Evolutionary conservation across 2,113 vertebrate genomes (phyloP), one percentile per base, ranked within the genome.

Genomic region (Motacilla alba): DNA sequence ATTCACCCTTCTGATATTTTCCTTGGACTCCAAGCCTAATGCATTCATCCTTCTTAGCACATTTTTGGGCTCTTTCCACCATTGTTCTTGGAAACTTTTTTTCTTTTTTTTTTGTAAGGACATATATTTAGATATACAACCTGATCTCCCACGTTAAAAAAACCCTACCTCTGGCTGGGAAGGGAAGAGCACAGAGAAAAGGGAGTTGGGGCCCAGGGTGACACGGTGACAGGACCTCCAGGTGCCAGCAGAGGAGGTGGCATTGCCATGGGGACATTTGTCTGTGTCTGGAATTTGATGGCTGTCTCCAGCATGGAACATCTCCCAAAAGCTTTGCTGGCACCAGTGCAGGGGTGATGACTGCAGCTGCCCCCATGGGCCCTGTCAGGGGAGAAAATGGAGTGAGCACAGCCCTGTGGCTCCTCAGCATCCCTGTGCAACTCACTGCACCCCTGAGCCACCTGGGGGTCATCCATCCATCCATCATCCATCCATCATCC

Each of bases 1-100:
- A 98, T 98, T 98, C 97, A 98, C 97, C 95, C 94, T 94, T 98
- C 97, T 97, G 96, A 98, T 98, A 97, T 98, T 98, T 98, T 98
- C 64, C 95, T 98, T 98, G 98, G 98, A 97, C 93, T 93, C 63
- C 95, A 95, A 47, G 26, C 88, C 86, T 95, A 89, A 96, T 69
- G 93, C 95, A 95, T 96, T 98, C 93, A 81, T 96, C 97, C 98
- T 96, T 91, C 90, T 90, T 91, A 98, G 93, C 97, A 97, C 96
- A 98, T 98, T 98, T 98, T 98, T 98, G 98, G 98, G 96, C 72
- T 95, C 84, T 66, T 97, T 98, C 98, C 98, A 98, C 96, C 97
- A 98, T 98, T 98, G 97, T 98, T 98, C 97, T 97, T 97, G 96
- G 97, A 97, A 98, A 94, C 67, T 19, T 78, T 95, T 94, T 78